Evolutionary conservation across 2,888 invertebrate species (phyloP), one percentile per base, ranked within the genome.

Genomic region (Patella pellucida): DNA sequence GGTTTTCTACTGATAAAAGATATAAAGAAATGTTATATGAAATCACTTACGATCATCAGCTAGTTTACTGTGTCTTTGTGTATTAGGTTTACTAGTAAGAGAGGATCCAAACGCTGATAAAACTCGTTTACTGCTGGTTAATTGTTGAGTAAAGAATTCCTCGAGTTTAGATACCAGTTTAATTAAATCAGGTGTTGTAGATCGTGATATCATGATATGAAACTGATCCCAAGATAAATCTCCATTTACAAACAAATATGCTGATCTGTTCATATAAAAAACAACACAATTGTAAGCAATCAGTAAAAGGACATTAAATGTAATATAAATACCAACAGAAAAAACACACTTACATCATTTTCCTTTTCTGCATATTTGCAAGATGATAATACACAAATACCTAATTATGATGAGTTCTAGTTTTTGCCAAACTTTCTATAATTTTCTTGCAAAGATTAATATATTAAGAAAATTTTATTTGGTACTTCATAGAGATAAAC

Each of bases 71-170:
- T 79, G 75, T 12, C 77, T 41, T 9, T 70, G 52, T 50, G 76
- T 72, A 54, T 78, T 69, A 12, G 73, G 68, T 50, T 76, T 79
- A 19, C 74, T 74, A 15, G 84, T 89, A 52, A 93, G 92, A 1
- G 94, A 93, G n/a, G n/a, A n/a, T 54, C 90, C 89, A 92, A 94
- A 85, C 52, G 81, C 94, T 79, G 95, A 95, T 89, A 98, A 96
- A 5, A 97, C 97, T 2, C 97, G 93, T 90, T 96, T 97, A 89
- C 97, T 96, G 83, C 96, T 97, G 90, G 97, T 97, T 90, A 98
- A 97, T 92, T 99, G 98, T 91, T 98, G 98, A 79, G 96, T 95
- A 92, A 99, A 98, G 93, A 99, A 99, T 92, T 98, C 97, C 86
- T 97, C 97, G 54, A 99, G 93, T 89, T 98, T 98, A 82, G 96